phyloP scores from a whole-genome alignment of 2,888 invertebrate species.

The Melipona beecheii region DNA sequence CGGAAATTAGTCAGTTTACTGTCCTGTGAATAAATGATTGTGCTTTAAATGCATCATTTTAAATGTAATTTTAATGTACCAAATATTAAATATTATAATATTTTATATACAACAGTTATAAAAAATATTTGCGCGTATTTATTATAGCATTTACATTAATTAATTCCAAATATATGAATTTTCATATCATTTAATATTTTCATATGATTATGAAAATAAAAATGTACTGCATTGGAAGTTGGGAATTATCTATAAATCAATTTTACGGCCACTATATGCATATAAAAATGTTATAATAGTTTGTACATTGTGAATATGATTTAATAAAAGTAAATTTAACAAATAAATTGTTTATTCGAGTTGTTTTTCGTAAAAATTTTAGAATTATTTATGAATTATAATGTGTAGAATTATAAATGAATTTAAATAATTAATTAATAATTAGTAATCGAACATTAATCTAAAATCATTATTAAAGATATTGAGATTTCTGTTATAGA shows the following conservation, averaged over 20 bases:
- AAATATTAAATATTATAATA: not conserved
- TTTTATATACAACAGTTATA: not conserved
- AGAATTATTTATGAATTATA: too few species aligned
- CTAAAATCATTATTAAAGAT: slow-evolving; percentile 5
- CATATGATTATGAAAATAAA: too few species aligned
- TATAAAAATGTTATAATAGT: not conserved
- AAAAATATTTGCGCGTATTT: too few species aligned
- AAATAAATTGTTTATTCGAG: not conserved
- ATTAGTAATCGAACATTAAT: not conserved
- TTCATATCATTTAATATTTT: too few species aligned
- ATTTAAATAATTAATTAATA: not conserved
- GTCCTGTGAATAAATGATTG: not conserved
- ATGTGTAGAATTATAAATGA: not conserved
- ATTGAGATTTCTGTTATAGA: slow-evolving; percentile 8
- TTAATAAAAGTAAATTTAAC: too few species aligned
- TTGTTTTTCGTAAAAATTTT: not conserved
- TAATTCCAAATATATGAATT: too few species aligned
- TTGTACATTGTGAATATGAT: not conserved
- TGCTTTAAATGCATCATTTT: not conserved
- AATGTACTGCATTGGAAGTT: too few species aligned
- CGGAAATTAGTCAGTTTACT: slow-evolving; percentile 36
- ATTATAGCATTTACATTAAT: too few species aligned
- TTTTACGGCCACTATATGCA: not conserved
- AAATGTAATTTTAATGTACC: slow-evolving; percentile 6
- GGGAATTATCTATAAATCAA: too few species aligned